These are phyloP conservation scores for Fukomys damarensis DNA, from an alignment of 2,113 vertebrate species.

Conservation along the genomic window DNA sequence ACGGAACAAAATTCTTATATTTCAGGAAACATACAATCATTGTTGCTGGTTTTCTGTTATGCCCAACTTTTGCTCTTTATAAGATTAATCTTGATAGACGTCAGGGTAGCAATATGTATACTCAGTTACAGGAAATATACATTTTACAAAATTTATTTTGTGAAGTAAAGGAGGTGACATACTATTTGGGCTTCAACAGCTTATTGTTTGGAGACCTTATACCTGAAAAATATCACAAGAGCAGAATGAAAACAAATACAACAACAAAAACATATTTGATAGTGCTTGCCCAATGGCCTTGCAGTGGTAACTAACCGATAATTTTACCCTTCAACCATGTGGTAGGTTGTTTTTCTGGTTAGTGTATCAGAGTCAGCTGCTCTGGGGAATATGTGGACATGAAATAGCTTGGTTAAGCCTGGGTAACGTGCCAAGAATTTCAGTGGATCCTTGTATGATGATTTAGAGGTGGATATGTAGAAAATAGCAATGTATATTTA, in stretches of 20 bases:
- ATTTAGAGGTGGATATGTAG: not conserved
- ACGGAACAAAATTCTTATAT: not conserved
- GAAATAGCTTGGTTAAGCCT: constrained; percentile 4
- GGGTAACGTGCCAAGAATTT: constrained; percentile 13
- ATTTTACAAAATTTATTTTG: constrained; percentile 21
- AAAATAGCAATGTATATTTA: constrained; percentile 17
- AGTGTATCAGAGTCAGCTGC: not conserved
- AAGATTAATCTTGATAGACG: not conserved
- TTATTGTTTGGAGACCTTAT: not conserved
- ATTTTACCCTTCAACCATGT: not conserved
- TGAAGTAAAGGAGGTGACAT: not conserved
- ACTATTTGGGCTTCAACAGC: not conserved
- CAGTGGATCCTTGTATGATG: not conserved
- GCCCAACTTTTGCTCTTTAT: not conserved
- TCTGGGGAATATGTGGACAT: not conserved
- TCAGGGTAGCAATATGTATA: not conserved
- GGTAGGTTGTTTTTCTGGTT: not conserved
- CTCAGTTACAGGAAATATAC: not conserved
- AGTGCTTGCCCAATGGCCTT: not conserved
- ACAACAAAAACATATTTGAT: not conserved
- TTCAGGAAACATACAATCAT: not conserved
- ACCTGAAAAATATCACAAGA: constrained; percentile 19
- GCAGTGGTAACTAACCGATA: not conserved
- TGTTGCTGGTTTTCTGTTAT: not conserved
- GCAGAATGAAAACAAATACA: not conserved